A percentile compares a stretch with the other conserved stretches of the same genome.
These are phyloP conservation scores for Basileuterus tristriatus DNA, from an alignment of 2,797 vertebrate genomes.

Conservation along the genomic window DNA sequence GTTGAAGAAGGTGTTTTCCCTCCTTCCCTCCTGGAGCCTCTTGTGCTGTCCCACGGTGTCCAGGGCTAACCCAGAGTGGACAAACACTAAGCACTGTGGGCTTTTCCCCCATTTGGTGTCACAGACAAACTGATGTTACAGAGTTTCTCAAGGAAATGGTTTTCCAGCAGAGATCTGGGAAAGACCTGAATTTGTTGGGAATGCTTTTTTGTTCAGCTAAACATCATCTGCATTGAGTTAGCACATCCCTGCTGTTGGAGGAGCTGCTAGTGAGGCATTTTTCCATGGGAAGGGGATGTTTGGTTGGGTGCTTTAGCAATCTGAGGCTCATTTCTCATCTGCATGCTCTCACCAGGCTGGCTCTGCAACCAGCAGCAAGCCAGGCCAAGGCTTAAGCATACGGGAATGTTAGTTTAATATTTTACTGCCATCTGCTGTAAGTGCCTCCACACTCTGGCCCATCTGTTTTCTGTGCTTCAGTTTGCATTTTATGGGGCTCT, in stretches of 20 bases:
- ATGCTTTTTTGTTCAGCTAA: slow-evolving; percentile 16
- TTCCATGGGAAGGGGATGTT: background rate
- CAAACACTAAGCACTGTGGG: background rate
- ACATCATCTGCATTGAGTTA: background rate
- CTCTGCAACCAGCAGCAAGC: slow-evolving; percentile 34
- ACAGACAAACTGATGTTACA: slow-evolving; percentile 53
- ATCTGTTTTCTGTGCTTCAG: slow-evolving; percentile 64
- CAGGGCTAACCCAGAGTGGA: background rate
- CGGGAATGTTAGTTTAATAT: slow-evolving; percentile 76
- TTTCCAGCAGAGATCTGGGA: slow-evolving; percentile 36
- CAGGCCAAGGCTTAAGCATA: slow-evolving; percentile 56
- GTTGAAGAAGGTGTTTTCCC: background rate
- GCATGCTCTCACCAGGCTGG: slow-evolving; percentile 44
- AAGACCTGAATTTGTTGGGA: background rate
- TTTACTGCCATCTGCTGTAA: slow-evolving; percentile 77
- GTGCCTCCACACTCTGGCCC: slow-evolving; percentile 63
- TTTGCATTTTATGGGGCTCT: slow-evolving; percentile 15
- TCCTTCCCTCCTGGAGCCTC: background rate
- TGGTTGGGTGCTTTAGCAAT: slow-evolving; percentile 40
- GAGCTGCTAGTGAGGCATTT: slow-evolving; percentile 37
- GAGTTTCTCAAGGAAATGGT: slow-evolving; percentile 5
- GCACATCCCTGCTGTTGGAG: slow-evolving; percentile 1
- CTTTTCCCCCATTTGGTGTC: background rate
- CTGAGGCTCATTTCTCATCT: slow-evolving; percentile 48
- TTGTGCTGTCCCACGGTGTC: background rate